These are phyloP conservation scores for Bedellia somnulentella DNA, from an alignment of 2,888 invertebrate genomes.

Conservation along the genomic window DNA sequence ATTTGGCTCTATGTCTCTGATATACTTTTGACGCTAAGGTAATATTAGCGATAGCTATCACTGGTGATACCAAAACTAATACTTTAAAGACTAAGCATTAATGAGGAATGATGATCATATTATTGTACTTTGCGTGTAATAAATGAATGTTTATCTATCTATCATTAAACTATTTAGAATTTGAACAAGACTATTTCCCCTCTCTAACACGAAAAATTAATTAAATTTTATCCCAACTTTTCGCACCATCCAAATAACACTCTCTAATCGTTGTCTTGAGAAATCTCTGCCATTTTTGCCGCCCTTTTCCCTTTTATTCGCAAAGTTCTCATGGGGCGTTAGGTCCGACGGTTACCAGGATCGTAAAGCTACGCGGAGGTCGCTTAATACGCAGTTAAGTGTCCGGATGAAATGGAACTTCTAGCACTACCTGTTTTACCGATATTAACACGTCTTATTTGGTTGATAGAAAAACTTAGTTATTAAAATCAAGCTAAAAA, in stretches of 20 bases:
- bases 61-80: neutral
- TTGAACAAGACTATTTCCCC: too few species aligned
- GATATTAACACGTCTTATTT: neutral
- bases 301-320: slow-evolving; percentile 9
- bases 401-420: slow-evolving; percentile 16
- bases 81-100: neutral
- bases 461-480: too few species aligned
- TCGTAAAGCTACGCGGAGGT: slow-evolving; percentile 29
- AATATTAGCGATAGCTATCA: too few species aligned
- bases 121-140: neutral
- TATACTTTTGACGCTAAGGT: too few species aligned
- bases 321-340: slow-evolving; percentile 18
- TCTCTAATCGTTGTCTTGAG: slow-evolving; percentile 1
- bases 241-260: neutral
- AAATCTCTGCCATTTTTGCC: slow-evolving; percentile 7
- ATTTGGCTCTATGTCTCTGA: too few species aligned
- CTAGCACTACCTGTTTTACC: too few species aligned
- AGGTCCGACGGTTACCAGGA: slow-evolving; percentile 22
- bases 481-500: too few species aligned
- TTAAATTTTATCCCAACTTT: too few species aligned
- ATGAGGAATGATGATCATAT: neutral
- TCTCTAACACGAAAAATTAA: too few species aligned
- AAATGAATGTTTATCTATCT: too few species aligned
- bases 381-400: slow-evolving; percentile 31
- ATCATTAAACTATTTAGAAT: too few species aligned